phyloP scores from a whole-genome alignment of 2,113 vertebrate genomes.

The Brachyhypopomus gauderio region DNA sequence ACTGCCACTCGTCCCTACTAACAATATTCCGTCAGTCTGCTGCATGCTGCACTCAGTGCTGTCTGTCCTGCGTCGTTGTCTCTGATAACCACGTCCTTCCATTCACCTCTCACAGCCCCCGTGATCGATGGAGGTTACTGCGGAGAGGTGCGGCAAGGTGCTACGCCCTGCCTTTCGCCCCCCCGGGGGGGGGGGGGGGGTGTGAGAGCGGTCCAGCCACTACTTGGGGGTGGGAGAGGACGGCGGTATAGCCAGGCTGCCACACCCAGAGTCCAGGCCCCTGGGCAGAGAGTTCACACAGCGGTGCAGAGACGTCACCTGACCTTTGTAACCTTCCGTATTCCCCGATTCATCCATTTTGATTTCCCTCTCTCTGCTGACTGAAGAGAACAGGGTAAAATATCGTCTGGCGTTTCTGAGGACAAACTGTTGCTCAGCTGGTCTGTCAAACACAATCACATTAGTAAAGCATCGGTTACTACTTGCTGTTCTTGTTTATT shows the following conservation, averaged over 20 bases:
- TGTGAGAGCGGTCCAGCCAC: constrained; percentile 26
- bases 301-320: not conserved
- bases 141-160: constrained; percentile 3
- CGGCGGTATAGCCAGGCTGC: too few species aligned
- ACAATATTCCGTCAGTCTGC: not conserved
- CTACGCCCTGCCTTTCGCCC: constrained; percentile 21
- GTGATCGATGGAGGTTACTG: constrained; percentile 47
- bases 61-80: not conserved
- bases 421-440: not conserved
- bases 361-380: constrained; percentile 7
- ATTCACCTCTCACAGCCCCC: not conserved
- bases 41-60: constrained; percentile 3
- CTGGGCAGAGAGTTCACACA: too few species aligned
- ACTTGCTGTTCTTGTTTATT: not conserved
- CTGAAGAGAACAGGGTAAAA: constrained; percentile 23
- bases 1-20: constrained; percentile 4
- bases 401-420: not conserved
- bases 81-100: constrained; percentile 40
- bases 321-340: constrained; percentile 23
- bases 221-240: constrained; percentile 1
- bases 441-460: not conserved
- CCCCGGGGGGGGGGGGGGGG: constrained; percentile 28
- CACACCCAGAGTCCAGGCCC: too few species aligned
- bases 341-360: constrained; percentile 21
- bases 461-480: not conserved